phyloP scores from a whole-genome alignment of 1,140 invertebrate genomes.

The Pomacea maculata region DNA sequence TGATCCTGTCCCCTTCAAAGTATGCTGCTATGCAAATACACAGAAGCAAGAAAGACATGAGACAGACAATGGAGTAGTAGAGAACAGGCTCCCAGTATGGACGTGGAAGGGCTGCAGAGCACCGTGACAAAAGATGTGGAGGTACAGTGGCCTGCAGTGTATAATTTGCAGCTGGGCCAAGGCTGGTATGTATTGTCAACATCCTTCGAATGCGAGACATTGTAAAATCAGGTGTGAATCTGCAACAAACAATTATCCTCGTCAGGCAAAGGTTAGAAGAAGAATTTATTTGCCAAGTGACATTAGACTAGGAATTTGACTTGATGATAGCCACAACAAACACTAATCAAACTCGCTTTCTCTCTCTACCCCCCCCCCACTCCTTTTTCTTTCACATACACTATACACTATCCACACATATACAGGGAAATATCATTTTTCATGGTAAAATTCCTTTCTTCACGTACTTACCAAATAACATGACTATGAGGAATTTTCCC shows the following conservation, averaged over 20 bases:
- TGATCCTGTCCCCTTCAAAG: constrained; percentile 78
- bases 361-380: no score
- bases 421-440: no score
- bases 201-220: constrained; percentile 78
- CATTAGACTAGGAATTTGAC: no score
- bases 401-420: no score
- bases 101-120: constrained; percentile 76
- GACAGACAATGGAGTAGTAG: constrained; percentile 74
- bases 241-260: constrained; percentile 45
- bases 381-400: no score
- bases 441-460: no score
- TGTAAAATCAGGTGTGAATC: constrained; percentile 92
- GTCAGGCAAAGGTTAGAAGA: no score
- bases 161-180: constrained; percentile 74
- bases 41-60: constrained; percentile 75
- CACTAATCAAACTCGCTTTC: no score
- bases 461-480: no score
- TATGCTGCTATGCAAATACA: constrained; percentile 77
- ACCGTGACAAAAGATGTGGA: constrained; percentile 77
- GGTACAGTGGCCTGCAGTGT: constrained; percentile 84
- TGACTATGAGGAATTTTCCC: no score
- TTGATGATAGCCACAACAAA: no score
- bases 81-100: constrained; percentile 83
- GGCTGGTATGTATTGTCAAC: constrained; percentile 69
- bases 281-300: no score